Base-by-base conservation (phyloP, 1,140 invertebrate genomes). In the Palaemon carinicauda region DNA sequence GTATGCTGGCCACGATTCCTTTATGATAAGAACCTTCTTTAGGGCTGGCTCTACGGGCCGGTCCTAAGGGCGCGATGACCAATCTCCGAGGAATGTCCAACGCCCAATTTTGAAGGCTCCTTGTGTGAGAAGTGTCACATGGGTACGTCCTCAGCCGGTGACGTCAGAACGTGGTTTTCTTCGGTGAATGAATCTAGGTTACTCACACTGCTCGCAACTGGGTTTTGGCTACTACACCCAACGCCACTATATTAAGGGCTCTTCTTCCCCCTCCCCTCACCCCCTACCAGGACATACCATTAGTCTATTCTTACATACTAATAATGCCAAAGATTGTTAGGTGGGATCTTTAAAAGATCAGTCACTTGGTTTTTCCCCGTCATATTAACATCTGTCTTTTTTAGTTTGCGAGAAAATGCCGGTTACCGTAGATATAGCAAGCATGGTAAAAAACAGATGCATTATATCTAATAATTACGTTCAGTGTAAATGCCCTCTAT, bases 111-210 rank as follows among this genome's bases (percentile, higher is more conserved):
- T 21, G 15, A n/a, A 19, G 5, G 50, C 9, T n/a, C 33, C n/a
- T 21, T 24, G 50, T 10, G 52, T 2, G 65, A 82, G 24, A 74
- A 53, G 15, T 82, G 80, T 74, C 80, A 82, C 69, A 14, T 74
- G 51, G 60, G 69, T 74, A 69, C 51, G 80, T 69, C 53, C 80
- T 74, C 41, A 21, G 1, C 7, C 56, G 65, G 69, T 82, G 80
- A 82, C 80, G 80, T 82, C 80, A 82, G 12, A 53, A 81, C 54
- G 65, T 74, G 33, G 69, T 69, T 82, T 82, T 82, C 80, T 82
- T 82, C 69, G 69, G 50, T 82, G 80, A 82, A 82, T 82, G 80
- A 82, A 82, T 82, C 51, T 19, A 51, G 80, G 74, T 82, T 82
- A 82, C 80, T 29, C 80, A 74, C 80, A 73, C 80, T 19, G n/a